Evolutionary conservation across 1,140 invertebrate genomes (phyloP).

Genomic region (Danaus plexippus): DNA sequence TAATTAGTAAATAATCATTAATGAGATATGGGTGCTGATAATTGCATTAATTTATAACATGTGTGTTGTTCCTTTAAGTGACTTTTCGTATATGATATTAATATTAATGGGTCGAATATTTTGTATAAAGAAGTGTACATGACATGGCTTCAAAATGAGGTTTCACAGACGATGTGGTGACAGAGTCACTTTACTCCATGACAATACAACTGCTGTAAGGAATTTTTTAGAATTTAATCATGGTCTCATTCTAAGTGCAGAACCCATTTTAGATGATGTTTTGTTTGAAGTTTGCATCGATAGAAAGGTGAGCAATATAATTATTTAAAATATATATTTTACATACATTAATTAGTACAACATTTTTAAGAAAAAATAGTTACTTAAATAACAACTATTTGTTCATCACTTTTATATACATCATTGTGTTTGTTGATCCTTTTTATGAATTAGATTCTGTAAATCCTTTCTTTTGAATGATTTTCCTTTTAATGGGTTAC

Average conservation of each 20-base stretch:
- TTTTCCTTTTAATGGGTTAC: too few species aligned
- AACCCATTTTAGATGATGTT: constrained; percentile 86
- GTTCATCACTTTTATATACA: too few species aligned
- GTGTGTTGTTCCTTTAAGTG: constrained; percentile 4
- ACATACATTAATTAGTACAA: neutral
- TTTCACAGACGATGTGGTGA: constrained; percentile 88
- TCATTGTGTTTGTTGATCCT: too few species aligned
- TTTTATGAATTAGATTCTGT: too few species aligned
- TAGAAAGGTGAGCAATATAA: constrained; percentile 79
- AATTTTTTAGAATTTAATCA: constrained; percentile 85
- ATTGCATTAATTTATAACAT: constrained; percentile 9
- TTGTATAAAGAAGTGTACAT: neutral
- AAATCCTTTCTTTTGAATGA: too few species aligned
- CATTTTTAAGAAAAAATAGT: neutral
- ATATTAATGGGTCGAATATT: constrained; percentile 5
- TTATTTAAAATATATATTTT: neutral
- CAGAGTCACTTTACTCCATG: constrained; percentile 84
- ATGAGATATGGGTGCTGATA: constrained; percentile 15
- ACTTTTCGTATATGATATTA: constrained; percentile 1
- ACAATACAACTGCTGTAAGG: constrained; percentile 84
- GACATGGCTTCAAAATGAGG: constrained; percentile 66
- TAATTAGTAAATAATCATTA: neutral
- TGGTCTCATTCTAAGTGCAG: constrained; percentile 80
- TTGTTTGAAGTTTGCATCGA: constrained; percentile 92
- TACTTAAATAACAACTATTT: too few species aligned